Evolutionary conservation across 1,140 invertebrate species (phyloP).

Genomic region (Leptopilina clavipes): DNA sequence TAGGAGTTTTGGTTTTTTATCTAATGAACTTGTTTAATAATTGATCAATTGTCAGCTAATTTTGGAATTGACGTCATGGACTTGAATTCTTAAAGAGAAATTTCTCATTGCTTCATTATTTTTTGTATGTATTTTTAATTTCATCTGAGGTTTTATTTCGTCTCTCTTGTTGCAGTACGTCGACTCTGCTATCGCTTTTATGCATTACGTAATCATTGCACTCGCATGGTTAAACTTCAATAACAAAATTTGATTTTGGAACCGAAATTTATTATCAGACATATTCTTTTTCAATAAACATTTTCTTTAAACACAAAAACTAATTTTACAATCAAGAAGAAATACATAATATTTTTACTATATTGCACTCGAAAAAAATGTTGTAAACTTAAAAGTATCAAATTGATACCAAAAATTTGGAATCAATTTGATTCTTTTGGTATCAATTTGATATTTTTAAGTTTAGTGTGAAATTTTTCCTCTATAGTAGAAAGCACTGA

Average conservation of each 20-base stretch:
- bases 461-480: too few species aligned
- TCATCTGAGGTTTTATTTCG: not conserved
- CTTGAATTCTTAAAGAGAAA: not conserved
- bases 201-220: conserved; percentile 4
- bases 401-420: too few species aligned
- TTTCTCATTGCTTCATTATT: not conserved
- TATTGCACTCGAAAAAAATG: too few species aligned
- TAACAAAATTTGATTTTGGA: not conserved
- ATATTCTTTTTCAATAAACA: not conserved
- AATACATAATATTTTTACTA: too few species aligned
- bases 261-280: not conserved
- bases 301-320: not conserved
- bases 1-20: too few species aligned
- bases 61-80: not conserved
- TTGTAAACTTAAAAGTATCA: too few species aligned
- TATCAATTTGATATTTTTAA: too few species aligned
- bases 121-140: not conserved
- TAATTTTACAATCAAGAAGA: too few species aligned
- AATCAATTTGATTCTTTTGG: too few species aligned
- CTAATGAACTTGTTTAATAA: too few species aligned
- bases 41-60: not conserved
- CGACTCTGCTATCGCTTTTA: not conserved
- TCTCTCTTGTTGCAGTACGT: not conserved
- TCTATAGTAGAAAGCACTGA: too few species aligned
- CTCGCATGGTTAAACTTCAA: not conserved